Evolutionary conservation across 2,113 vertebrate genomes (phyloP), one percentile per base, ranked within the genome.

Genomic region (Campylomormyrus tamandua): DNA sequence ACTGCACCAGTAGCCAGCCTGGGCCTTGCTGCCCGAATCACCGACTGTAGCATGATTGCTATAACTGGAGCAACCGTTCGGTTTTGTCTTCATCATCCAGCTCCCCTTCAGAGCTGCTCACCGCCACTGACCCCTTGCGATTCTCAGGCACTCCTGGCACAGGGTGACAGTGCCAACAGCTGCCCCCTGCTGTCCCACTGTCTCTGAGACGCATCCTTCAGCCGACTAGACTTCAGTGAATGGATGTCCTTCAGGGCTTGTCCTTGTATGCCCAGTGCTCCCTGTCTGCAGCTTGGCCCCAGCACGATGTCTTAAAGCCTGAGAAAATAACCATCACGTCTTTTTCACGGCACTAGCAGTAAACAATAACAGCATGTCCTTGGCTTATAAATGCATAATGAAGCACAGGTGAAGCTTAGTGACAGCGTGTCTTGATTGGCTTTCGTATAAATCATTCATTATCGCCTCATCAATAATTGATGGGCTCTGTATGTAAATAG

Each of bases 361-460:
- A 94, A 95, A 96, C 95, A 96, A 96, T 95, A 94, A 95, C 95
- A 95, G 94, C 93, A 92, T 95, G 95, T 95, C 96, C 95, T 96
- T 96, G 95, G 94, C 93, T 95, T 94, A 96, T 96, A 95, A 96
- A 96, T 96, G 94, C 95, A 95, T 96, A 95, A 96, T 96, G 93
- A 91, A 92, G 93, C 92, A 94, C 93, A 95, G 93, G 95, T 95
- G 93, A 94, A 91, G 89, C 93, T 49, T 83, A 92, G 91, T 96
- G 95, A 94, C 94, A 92, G 92, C 92, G 92, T 93, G 93, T 93
- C 96, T 93, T 96, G 96, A 96, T 96, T 96, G 95, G 95, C 95
- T 96, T 94, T 91, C 91, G 94, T 94, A 96, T 96, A 95, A 96
- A 96, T 96, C 94, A 96, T 96, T 96, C 95, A 96, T 96, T 95